These are phyloP conservation scores for Drosophila lowei DNA, from an alignment of 1,140 invertebrate genomes.

Conservation along the genomic window DNA sequence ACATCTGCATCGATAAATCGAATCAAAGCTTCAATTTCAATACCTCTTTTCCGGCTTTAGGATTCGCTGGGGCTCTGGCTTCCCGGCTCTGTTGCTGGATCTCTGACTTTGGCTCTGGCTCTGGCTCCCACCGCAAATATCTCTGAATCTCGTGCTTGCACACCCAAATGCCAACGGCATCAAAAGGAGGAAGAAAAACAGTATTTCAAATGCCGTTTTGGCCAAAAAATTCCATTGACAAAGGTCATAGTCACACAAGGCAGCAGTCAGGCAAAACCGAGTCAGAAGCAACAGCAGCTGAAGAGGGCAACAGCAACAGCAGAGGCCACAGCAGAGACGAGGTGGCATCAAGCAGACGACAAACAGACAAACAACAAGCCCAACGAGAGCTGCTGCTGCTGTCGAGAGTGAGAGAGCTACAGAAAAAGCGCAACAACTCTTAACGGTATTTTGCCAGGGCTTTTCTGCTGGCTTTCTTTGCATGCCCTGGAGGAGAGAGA, in stretches of 20 bases:
- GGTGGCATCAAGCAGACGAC: too few relatives aligned
- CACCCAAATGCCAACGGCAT: slow-evolving; percentile 37
- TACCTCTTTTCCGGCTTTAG: slow-evolving; percentile 35
- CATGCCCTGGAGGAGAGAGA: too few relatives aligned
- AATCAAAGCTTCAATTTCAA: slow-evolving; percentile 45
- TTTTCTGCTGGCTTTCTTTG: slow-evolving; percentile 28
- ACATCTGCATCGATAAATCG: slow-evolving; percentile 48
- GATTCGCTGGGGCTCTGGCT: neutral
- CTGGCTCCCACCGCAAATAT: slow-evolving; percentile 24
- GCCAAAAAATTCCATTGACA: slow-evolving; percentile 73
- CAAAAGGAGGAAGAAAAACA: neutral
- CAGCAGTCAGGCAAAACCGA: slow-evolving; percentile 22
- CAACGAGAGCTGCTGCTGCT: slow-evolving; percentile 34
- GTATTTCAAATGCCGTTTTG: slow-evolving; percentile 37
- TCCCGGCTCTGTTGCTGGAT: neutral
- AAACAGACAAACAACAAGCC: slow-evolving; percentile 32
- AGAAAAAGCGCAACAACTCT: slow-evolving; percentile 72
- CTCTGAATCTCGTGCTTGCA: slow-evolving; percentile 23
- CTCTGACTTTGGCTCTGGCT: neutral
- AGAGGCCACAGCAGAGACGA: neutral
- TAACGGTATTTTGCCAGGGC: slow-evolving; percentile 64
- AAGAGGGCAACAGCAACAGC: slow-evolving; percentile 24
- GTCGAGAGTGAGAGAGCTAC: slow-evolving; percentile 2
- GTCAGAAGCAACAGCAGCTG: slow-evolving; percentile 24
- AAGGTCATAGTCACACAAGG: slow-evolving; percentile 70